Evolutionary conservation across 2,888 invertebrate species (phyloP), one percentile per base, ranked within the genome.

Genomic region (Heteromyza rotundicornis): DNA sequence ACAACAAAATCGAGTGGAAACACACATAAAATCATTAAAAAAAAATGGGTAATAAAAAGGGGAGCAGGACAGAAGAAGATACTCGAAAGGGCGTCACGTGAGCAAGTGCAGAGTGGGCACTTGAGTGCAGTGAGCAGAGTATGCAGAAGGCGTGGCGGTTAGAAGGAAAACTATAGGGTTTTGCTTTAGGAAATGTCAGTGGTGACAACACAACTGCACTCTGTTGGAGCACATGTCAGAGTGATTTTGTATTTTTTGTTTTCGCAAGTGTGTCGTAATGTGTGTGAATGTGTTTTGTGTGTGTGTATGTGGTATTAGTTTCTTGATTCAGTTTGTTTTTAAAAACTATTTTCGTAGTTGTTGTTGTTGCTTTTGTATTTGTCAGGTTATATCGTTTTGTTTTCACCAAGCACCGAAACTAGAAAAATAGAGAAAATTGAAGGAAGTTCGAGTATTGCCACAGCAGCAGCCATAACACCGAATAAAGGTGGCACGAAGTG

Each of bases 141-240:
- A 2, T 7, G 20, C 47, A 47, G 8, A 14, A 19, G 19, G 20
- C 17, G 47, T 40, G 40, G 10, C 47, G 40, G 40, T 7, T 7
- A 10, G 10, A 27, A 27, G 27, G 27, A 27, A 27, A 10, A 27
- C 5, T 5, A 27, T 40, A 5, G 47, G 2, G n/a, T n/a, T n/a
- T n/a, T n/a, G n/a, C n/a, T n/a, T n/a, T n/a, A n/a, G 47, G 47
- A 47, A 47, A 20, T 47, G 47, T 7, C 20, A 47, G 20, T 19
- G 47, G 5, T 47, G 47, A 47, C 47, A 47, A 20, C 47, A 17
- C 47, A 20, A 47, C 47, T 47, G 47, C 47, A 20, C 20, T 47
- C 14, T 47, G 20, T 17, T 47, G 47, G 47, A 47, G 47, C 47
- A 47, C 47, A 47, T 47, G 47, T 47, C 47, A 47, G 14, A 47